Evolutionary conservation across 2,888 invertebrate species (phyloP).

Genomic region (Blera fallax): DNA sequence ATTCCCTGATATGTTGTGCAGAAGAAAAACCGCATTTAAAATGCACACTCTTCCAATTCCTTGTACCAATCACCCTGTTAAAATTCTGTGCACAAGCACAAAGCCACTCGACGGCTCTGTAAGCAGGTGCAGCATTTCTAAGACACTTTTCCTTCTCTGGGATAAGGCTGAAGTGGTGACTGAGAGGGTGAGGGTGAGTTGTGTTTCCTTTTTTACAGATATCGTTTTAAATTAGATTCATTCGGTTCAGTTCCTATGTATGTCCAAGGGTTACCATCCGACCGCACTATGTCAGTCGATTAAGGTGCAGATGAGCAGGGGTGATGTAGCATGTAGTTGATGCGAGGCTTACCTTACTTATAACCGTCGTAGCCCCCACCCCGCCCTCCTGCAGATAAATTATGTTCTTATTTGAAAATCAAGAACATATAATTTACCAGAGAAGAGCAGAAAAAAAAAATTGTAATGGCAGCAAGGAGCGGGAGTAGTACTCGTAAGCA

Average conservation of each 20-base stretch:
- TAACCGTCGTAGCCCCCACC: too few species aligned
- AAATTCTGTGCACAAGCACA: constrained; percentile 37
- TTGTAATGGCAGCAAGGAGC: constrained; percentile 30
- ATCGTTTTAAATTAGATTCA: constrained; percentile 56
- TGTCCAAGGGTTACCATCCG: constrained; percentile 30
- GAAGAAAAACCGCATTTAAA: background rate
- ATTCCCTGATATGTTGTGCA: too few species aligned
- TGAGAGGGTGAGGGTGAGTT: too few species aligned
- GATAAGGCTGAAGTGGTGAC: too few species aligned
- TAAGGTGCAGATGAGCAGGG: constrained; percentile 19
- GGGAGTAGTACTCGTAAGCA: background rate
- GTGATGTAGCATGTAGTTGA: background rate
- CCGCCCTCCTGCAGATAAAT: constrained; percentile 15
- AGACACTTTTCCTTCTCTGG: background rate
- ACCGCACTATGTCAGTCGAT: constrained; percentile 57
- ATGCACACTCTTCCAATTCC: constrained; percentile 10
- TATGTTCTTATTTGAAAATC: constrained; percentile 66
- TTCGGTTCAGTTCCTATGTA: constrained; percentile 45
- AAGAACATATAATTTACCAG: constrained; percentile 64
- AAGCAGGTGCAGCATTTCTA: constrained; percentile 24
- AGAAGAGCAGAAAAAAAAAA: constrained; percentile 52
- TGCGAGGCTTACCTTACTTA: background rate
- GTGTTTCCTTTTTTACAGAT: constrained; percentile 43
- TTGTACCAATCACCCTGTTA: background rate
- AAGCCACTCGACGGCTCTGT: constrained; percentile 4